Conservation (phyloP, 2,797 vertebrate species). For the Tauraco hartlaubi region DNA sequence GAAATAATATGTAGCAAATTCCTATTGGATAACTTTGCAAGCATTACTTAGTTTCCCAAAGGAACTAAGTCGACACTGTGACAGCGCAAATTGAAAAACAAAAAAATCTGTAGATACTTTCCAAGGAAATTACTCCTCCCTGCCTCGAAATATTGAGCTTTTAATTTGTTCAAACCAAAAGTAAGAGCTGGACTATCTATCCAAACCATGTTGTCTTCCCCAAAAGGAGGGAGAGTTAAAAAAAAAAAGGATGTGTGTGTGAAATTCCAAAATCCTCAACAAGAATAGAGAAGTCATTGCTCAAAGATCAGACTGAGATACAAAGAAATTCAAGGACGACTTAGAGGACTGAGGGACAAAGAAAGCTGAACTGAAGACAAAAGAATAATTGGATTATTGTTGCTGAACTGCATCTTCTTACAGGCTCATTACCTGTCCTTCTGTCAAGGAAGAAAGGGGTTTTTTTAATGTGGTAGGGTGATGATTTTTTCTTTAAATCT, state of each 20-base stretch:
- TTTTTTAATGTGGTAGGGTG: not conserved
- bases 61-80: not conserved
- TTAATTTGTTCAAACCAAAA: not conserved
- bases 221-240: not conserved
- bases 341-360: not conserved
- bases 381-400: not conserved
- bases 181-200: not conserved
- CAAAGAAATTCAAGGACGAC: not conserved
- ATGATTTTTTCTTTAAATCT: not conserved
- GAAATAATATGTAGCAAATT: not conserved
- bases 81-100: not conserved
- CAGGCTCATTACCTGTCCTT: not conserved
- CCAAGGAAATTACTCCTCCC: not conserved
- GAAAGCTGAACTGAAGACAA: not conserved
- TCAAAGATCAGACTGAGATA: not conserved
- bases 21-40: not conserved
- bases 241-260: not conserved
- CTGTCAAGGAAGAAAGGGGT: fast-evolving
- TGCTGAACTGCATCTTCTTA: not conserved
- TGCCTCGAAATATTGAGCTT: not conserved
- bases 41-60: not conserved
- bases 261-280: not conserved
- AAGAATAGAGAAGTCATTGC: not conserved
- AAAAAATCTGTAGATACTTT: not conserved
- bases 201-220: fast-evolving